Evolutionary conservation across 2,797 vertebrate species (phyloP).

Genomic region (Ara ararauna): DNA sequence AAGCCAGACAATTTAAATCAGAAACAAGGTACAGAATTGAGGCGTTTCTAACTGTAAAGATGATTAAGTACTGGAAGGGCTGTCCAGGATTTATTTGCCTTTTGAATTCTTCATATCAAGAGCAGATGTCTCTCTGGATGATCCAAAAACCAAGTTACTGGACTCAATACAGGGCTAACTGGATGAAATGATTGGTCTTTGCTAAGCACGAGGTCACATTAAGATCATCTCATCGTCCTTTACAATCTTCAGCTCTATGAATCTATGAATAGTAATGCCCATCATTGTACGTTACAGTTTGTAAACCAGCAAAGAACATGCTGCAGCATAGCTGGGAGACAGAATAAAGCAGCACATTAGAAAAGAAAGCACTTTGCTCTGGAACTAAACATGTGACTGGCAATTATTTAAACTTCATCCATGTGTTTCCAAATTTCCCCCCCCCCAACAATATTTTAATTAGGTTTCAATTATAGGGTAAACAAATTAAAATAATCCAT

Average conservation of each 20-base stretch:
- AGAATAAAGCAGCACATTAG: neutral
- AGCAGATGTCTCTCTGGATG: neutral
- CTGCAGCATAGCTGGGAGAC: constrained; percentile 28
- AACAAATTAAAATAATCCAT: neutral
- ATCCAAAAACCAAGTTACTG: constrained; percentile 34
- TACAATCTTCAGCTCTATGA: constrained; percentile 55
- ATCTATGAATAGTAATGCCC: constrained; percentile 69
- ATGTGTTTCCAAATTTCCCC: neutral
- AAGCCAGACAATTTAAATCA: constrained; percentile 52
- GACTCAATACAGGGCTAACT: constrained; percentile 4
- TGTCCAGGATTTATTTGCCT: constrained; percentile 48
- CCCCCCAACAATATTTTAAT: neutral
- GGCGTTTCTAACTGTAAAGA: neutral
- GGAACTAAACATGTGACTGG: neutral
- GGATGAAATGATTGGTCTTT: constrained; percentile 43
- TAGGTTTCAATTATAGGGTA: neutral
- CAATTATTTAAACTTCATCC: constrained; percentile 40
- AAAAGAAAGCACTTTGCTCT: constrained; percentile 21
- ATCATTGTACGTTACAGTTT: constrained; percentile 22
- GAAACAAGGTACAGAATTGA: constrained; percentile 7
- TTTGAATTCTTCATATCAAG: constrained; percentile 30
- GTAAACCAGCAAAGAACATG: neutral
- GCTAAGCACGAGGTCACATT: constrained; percentile 43
- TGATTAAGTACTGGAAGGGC: constrained; percentile 47
- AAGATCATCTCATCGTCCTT: constrained; percentile 55